phyloP scores from a whole-genome alignment of 2,797 vertebrate species.

The Chelonia mydas region DNA sequence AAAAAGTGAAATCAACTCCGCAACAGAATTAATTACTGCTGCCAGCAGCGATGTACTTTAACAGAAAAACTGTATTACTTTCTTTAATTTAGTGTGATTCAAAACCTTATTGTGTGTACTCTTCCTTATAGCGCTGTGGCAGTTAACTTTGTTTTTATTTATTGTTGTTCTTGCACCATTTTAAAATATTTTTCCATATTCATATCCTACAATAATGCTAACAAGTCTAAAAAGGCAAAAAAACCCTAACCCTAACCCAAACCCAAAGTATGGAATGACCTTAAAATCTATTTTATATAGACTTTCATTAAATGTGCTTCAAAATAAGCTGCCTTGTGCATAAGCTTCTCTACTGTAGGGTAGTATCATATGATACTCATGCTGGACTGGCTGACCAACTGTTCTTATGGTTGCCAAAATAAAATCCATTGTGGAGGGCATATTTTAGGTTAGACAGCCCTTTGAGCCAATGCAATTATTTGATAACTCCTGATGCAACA shows the following conservation, averaged over 20 bases:
- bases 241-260: not conserved
- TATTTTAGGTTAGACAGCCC: not conserved
- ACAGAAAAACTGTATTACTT: too few relatives aligned
- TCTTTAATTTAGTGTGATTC: too few relatives aligned
- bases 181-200: not conserved
- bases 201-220: not conserved
- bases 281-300: not conserved
- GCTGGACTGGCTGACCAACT: fast-evolving
- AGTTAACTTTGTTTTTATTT: too few relatives aligned
- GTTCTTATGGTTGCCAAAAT: not conserved
- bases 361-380: not conserved
- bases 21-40: not conserved
- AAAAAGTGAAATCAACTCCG: too few relatives aligned
- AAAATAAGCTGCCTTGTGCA: not conserved
- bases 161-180: not conserved
- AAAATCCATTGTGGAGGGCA: not conserved
- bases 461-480: too few relatives aligned
- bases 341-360: not conserved
- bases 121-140: not conserved
- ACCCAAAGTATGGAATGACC: not conserved
- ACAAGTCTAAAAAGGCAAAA: not conserved
- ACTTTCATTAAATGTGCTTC: not conserved
- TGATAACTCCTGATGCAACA: too few relatives aligned
- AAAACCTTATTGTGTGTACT: not conserved
- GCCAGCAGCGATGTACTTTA: not conserved